Evolutionary conservation across 1,140 invertebrate genomes (phyloP).

Genomic region (Rhagoletis pomonella): DNA sequence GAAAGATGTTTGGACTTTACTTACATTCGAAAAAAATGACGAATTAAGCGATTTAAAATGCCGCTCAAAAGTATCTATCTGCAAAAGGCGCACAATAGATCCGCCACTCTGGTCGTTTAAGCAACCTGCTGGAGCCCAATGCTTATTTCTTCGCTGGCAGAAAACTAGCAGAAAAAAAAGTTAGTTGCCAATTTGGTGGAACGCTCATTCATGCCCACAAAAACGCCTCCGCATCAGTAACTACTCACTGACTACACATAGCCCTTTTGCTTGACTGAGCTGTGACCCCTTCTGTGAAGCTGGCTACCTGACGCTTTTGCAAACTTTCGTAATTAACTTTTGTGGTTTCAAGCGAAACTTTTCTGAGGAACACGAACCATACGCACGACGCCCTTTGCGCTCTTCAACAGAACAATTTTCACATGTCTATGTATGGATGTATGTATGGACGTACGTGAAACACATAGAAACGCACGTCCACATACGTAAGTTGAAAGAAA

Average conservation of each 20-base stretch:
- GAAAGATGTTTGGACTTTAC: no score
- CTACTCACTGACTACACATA: not conserved
- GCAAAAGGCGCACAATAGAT: no score
- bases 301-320: not conserved
- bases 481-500: no score
- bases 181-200: not conserved
- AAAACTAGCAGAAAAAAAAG: not conserved
- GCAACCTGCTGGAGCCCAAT: no score
- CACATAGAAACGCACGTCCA: no score
- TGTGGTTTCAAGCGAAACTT: not conserved
- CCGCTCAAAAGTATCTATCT: no score
- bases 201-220: not conserved
- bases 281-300: not conserved
- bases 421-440: not conserved
- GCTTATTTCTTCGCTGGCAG: not conserved
- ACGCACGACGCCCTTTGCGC: not conserved
- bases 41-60: no score
- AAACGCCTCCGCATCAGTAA: not conserved
- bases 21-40: no score
- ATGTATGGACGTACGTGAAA: not conserved
- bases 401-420: not conserved
- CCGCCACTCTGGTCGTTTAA: no score
- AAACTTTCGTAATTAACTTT: conserved; percentile 17
- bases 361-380: not conserved
- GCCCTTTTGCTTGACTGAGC: not conserved